These are phyloP conservation scores for Phoeniculus purpureus DNA, from an alignment of 2,797 vertebrate species.

Conservation along the genomic window DNA sequence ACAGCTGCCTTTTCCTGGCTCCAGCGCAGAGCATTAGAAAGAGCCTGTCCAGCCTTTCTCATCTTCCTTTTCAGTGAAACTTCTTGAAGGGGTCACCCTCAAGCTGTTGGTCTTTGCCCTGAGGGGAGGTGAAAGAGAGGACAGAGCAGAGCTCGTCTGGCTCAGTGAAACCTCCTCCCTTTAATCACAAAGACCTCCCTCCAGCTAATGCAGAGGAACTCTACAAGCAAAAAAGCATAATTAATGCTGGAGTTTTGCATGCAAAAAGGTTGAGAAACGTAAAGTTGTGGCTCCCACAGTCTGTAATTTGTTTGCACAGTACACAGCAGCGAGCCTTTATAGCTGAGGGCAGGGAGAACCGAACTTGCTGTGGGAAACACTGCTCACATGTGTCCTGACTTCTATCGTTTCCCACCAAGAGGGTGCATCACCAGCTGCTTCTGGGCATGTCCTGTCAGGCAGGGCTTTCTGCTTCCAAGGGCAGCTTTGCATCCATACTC, in stretches of 20 bases:
- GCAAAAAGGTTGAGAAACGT: slow-evolving; percentile 57
- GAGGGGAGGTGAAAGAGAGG: slow-evolving; percentile 77
- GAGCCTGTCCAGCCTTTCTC: slow-evolving; percentile 53
- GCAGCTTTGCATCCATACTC: not conserved
- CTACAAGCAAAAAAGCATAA: slow-evolving; percentile 2
- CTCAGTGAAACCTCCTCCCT: slow-evolving; percentile 66
- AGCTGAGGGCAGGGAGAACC: not conserved
- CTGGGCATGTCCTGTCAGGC: not conserved
- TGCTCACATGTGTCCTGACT: slow-evolving; percentile 16
- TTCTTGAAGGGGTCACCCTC: slow-evolving; percentile 67
- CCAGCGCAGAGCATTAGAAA: slow-evolving; percentile 43
- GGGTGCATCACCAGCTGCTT: not conserved
- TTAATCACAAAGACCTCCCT: slow-evolving; percentile 70
- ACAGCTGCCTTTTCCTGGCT: slow-evolving; percentile 74
- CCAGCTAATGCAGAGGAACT: slow-evolving; percentile 28
- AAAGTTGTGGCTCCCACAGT: slow-evolving; percentile 58
- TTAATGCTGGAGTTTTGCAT: slow-evolving; percentile 57
- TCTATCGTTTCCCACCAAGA: not conserved
- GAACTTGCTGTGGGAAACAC: slow-evolving; percentile 36
- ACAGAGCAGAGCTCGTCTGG: slow-evolving; percentile 66
- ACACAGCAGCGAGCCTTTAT: not conserved
- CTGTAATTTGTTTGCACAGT: slow-evolving; percentile 44
- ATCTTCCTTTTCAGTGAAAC: slow-evolving; percentile 69
- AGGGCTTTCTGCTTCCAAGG: not conserved
- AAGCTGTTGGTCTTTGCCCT: slow-evolving; percentile 75